phyloP scores from a whole-genome alignment of 2,113 vertebrate genomes.

The Diadophis punctatus region DNA sequence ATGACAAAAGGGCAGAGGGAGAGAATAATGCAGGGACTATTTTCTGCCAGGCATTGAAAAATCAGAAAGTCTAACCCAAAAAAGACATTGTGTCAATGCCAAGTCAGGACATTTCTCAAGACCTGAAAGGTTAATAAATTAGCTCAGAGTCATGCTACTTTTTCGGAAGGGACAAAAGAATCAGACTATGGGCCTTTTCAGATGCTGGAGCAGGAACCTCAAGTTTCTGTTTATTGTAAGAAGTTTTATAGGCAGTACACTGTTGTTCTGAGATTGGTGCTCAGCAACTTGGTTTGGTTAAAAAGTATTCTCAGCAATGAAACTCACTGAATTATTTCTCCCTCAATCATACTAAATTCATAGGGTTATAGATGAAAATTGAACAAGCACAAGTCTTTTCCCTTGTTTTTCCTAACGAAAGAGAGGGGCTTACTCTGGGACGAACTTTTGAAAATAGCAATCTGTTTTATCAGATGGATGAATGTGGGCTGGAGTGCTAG shows the following conservation, averaged over 20 bases:
- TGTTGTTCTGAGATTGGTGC: neutral
- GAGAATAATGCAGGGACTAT: neutral
- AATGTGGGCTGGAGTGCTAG: neutral
- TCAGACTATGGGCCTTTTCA: neutral
- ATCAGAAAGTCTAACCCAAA: neutral
- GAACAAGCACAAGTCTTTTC: neutral
- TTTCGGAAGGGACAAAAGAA: neutral
- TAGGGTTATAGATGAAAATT: neutral
- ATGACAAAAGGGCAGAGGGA: conserved; percentile 11
- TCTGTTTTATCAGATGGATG: neutral
- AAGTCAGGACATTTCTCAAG: conserved; percentile 8
- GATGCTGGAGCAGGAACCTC: neutral
- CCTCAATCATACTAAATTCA: neutral
- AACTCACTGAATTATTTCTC: neutral
- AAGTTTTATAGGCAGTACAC: neutral
- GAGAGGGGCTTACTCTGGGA: neutral
- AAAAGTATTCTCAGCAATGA: neutral
- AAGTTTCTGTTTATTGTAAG: neutral
- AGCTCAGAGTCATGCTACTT: neutral
- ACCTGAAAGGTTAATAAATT: conserved; percentile 9
- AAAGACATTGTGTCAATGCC: neutral
- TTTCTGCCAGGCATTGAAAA: conserved; percentile 8
- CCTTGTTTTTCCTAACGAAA: neutral
- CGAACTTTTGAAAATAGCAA: neutral
- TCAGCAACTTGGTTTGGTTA: neutral